phyloP scores from a whole-genome alignment of 2,113 vertebrate genomes.

The Xenopus laevis region DNA sequence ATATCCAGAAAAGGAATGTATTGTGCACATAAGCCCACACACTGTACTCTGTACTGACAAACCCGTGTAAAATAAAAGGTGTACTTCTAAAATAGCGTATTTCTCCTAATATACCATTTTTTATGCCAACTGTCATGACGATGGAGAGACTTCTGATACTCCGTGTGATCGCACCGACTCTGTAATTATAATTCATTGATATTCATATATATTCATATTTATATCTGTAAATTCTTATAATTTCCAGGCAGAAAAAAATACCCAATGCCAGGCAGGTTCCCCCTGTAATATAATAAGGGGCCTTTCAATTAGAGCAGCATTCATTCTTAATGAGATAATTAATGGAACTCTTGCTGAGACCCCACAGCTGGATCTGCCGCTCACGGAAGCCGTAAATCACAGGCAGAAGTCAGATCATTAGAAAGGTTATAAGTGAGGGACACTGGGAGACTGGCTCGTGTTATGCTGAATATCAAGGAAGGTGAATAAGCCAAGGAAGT shows the following conservation, averaged over 20 bases:
- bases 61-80: too few relatives aligned
- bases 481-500: too few relatives aligned
- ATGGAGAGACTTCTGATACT: too few relatives aligned
- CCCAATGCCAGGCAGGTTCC: neutral
- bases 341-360: neutral
- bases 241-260: neutral
- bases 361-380: neutral
- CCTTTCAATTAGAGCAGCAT: slow-evolving; percentile 4
- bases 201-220: neutral
- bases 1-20: too few relatives aligned
- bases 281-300: neutral
- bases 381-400: neutral
- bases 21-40: too few relatives aligned
- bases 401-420: neutral
- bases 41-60: too few relatives aligned
- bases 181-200: too few relatives aligned
- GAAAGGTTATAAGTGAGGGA: neutral
- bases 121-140: too few relatives aligned
- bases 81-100: too few relatives aligned
- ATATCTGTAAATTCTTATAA: neutral
- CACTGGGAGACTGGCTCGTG: neutral
- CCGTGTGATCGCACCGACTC: too few relatives aligned
- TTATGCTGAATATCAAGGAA: too few relatives aligned
- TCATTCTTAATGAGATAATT: slow-evolving; percentile 13
- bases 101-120: too few relatives aligned